Evolutionary conservation across 2,797 vertebrate genomes (phyloP).

Genomic region (Mormyrops boulengeri): DNA sequence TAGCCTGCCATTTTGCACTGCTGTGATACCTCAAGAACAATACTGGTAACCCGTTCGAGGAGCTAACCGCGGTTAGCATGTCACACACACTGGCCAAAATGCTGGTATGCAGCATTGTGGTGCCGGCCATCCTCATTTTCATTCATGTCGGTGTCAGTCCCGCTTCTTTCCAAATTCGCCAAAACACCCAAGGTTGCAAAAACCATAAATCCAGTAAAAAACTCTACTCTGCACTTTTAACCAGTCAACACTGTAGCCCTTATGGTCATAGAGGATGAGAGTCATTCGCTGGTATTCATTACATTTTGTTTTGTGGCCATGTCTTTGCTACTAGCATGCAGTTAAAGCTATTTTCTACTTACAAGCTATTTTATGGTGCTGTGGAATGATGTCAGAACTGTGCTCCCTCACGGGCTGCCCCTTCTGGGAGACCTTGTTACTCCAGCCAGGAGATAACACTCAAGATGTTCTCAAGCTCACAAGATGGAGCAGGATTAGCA

Average conservation of each 20-base stretch:
- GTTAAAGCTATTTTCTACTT: conserved; percentile 53
- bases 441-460: background rate
- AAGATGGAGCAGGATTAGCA: background rate
- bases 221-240: conserved; percentile 66
- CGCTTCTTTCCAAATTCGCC: conserved; percentile 66
- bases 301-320: conserved; percentile 59
- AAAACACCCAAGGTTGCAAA: conserved; percentile 56
- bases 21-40: background rate
- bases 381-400: conserved; percentile 30
- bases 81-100: conserved; percentile 45
- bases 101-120: conserved; percentile 4
- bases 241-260: conserved; percentile 64
- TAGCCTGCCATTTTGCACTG: background rate
- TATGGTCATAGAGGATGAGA: conserved; percentile 58
- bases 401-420: background rate
- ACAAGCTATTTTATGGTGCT: conserved; percentile 47
- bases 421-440: background rate
- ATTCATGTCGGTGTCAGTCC: conserved; percentile 71
- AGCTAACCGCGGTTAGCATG: conserved; percentile 49
- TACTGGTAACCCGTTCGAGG: conserved; percentile 47
- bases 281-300: conserved; percentile 42
- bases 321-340: conserved; percentile 48
- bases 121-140: conserved; percentile 53
- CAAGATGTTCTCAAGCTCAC: background rate
- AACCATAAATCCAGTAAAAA: conserved; percentile 61